Conservation (phyloP, 2,888 invertebrate genomes). For the Dendrolimus houi region DNA sequence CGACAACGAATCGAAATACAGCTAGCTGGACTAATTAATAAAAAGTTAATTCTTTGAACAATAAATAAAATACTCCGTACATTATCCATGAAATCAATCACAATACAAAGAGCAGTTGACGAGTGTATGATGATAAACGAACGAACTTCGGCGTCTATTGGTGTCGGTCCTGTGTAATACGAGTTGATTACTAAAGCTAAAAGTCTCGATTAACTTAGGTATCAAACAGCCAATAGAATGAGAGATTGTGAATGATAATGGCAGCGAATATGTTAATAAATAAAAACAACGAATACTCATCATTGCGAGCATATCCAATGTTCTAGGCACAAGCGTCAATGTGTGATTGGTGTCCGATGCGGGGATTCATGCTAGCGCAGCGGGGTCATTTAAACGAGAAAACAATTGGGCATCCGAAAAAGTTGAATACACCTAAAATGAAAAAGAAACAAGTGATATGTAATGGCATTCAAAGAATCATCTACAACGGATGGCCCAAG, state of each 20-base stretch:
- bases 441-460: constrained; percentile 71
- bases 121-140: too few relatives aligned
- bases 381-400: constrained; percentile 73
- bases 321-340: constrained; percentile 58
- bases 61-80: too few relatives aligned
- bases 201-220: too few relatives aligned
- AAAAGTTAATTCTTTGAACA: too few relatives aligned
- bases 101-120: too few relatives aligned
- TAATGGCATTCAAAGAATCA: constrained; percentile 34
- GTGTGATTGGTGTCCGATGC: constrained; percentile 49
- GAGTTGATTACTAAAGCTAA: too few relatives aligned
- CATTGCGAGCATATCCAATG: constrained; percentile 71
- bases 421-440: constrained; percentile 77
- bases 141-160: too few relatives aligned
- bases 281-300: constrained; percentile 72
- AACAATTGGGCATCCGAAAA: constrained; percentile 76
- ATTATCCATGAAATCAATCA: too few relatives aligned
- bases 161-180: too few relatives aligned
- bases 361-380: constrained; percentile 57
- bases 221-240: too few relatives aligned
- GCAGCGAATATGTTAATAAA: constrained; percentile 37
- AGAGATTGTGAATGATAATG: constrained; percentile 7
- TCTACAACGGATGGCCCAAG: constrained; percentile 29
- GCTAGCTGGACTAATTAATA: too few relatives aligned
- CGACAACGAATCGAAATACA: too few relatives aligned